Percentiles rank a stretch among this genome's conserved stretches.
phyloP scores from a whole-genome alignment of 2,113 vertebrate species.

The Spheniscus mendiculus region DNA sequence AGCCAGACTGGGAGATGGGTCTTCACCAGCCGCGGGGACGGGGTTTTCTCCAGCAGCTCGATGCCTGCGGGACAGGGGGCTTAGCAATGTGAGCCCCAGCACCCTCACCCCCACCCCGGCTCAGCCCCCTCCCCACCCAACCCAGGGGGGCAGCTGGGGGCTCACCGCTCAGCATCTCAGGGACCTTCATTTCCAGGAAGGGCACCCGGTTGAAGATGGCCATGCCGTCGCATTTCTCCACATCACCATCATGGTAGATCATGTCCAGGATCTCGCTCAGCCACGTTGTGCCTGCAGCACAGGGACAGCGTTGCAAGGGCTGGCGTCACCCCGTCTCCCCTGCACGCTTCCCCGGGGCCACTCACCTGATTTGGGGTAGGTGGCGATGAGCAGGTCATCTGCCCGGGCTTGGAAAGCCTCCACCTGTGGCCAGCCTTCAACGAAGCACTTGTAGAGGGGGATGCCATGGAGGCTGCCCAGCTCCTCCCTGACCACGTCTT shows the following conservation, averaged over 20 bases:
- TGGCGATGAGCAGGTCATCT: slow-evolving; percentile 58
- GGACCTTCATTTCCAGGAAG: slow-evolving; percentile 60
- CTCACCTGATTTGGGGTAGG: slow-evolving; percentile 70
- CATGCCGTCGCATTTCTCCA: slow-evolving; percentile 64
- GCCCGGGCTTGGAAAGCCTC: slow-evolving; percentile 59
- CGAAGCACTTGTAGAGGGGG: slow-evolving; percentile 30
- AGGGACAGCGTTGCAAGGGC: neutral
- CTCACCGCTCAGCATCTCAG: neutral
- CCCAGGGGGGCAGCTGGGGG: rapidly evolving
- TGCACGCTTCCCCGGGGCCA: neutral
- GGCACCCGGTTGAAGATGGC: slow-evolving; percentile 68
- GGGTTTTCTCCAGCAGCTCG: slow-evolving; percentile 69
- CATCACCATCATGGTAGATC: slow-evolving; percentile 42
- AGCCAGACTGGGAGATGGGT: slow-evolving; percentile 81
- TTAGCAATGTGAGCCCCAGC: neutral
- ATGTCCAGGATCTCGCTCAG: slow-evolving; percentile 71
- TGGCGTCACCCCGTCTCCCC: neutral
- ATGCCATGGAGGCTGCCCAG: slow-evolving; percentile 39
- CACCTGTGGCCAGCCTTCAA: slow-evolving; percentile 37
- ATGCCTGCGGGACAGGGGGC: slow-evolving; percentile 33
- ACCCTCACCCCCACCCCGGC: neutral
- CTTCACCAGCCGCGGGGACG: slow-evolving; percentile 80
- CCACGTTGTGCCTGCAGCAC: slow-evolving; percentile 69
- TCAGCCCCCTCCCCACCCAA: neutral
- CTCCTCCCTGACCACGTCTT: neutral